Conservation (phyloP, 2,113 vertebrate species). For the Oreocharis arfaki region DNA sequence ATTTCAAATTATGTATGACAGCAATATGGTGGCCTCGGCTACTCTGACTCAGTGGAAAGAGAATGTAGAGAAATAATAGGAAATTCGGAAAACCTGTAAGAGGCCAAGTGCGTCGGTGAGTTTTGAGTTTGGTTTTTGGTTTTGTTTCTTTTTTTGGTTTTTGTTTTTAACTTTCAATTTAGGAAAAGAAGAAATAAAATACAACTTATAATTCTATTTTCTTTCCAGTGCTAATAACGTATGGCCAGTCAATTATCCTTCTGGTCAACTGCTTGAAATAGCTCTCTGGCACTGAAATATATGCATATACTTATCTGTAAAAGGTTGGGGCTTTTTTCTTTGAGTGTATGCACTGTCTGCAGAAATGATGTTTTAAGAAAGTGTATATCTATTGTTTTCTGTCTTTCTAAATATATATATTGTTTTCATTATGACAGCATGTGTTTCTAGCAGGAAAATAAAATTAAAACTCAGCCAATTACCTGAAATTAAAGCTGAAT, state of each 20-base stretch:
- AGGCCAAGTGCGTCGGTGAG: neutral
- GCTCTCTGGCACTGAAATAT: neutral
- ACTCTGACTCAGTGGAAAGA: neutral
- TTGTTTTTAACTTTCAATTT: neutral
- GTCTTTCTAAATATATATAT: neutral
- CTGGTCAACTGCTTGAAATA: neutral
- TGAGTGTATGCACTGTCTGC: neutral
- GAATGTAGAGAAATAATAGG: neutral
- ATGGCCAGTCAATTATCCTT: neutral
- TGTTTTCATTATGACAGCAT: neutral
- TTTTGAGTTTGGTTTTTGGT: neutral
- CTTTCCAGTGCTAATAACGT: neutral
- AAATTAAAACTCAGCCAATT: neutral
- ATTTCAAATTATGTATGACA: conserved; percentile 34
- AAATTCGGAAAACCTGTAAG: neutral
- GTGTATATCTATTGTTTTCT: neutral
- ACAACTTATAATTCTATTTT: neutral
- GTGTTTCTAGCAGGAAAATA: neutral
- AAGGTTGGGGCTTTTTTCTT: neutral
- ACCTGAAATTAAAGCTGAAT: neutral
- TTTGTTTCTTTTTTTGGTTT: neutral
- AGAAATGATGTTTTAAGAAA: neutral
- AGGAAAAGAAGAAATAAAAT: neutral
- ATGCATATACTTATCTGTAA: neutral
- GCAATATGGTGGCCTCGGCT: neutral